Conservation (phyloP, 2,113 vertebrate genomes). For the Neolamprologus longior region DNA sequence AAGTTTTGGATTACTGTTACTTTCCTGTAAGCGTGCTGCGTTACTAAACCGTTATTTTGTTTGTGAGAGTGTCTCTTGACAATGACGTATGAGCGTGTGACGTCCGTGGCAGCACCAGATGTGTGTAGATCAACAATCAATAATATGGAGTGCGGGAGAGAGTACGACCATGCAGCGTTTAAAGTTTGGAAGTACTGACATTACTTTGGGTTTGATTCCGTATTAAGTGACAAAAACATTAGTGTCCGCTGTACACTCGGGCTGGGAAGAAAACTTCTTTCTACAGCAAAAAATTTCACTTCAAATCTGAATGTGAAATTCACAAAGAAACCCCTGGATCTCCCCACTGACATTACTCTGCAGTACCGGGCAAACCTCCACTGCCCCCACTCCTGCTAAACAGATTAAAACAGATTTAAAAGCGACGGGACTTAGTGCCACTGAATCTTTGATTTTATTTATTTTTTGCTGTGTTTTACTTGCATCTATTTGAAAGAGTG, state of each 20-base stretch:
- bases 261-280: background rate
- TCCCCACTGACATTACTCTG: background rate
- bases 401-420: background rate
- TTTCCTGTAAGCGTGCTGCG: background rate
- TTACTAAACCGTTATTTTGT: background rate
- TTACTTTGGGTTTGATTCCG: background rate
- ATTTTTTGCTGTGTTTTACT: background rate
- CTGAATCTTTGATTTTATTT: background rate
- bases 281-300: background rate
- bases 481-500: background rate
- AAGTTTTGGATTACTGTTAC: background rate
- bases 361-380: background rate
- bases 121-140: background rate
- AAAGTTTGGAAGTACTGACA: background rate
- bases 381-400: background rate
- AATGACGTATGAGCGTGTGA: rapidly evolving
- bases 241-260: rapidly evolving
- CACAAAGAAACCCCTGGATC: background rate
- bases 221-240: background rate
- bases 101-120: background rate
- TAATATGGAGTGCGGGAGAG: background rate
- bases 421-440: rapidly evolving
- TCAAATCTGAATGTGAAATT: background rate
- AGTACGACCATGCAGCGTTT: rapidly evolving
- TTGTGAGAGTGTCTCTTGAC: background rate